Conservation (phyloP, 2,888 invertebrate genomes). For the Synanthedon formicaeformis region DNA sequence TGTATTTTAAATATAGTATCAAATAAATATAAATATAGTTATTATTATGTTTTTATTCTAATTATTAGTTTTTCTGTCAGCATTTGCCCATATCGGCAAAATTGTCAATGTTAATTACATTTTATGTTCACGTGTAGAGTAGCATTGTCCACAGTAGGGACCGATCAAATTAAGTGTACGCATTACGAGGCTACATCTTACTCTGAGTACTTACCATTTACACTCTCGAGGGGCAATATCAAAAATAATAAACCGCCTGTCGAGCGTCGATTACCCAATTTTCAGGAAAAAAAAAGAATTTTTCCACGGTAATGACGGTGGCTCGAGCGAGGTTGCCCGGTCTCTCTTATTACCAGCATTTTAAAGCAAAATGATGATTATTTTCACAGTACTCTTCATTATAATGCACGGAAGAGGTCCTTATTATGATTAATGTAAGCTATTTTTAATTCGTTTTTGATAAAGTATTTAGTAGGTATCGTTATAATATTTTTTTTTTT, state of each 20-base stretch:
- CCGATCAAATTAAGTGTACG: slow-evolving; percentile 21
- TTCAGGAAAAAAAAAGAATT: slow-evolving; percentile 40
- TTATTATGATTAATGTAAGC: background rate
- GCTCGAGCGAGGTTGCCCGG: slow-evolving; percentile 10
- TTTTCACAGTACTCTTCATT: slow-evolving; percentile 27
- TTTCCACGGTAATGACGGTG: slow-evolving; percentile 25
- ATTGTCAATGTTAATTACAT: too few species aligned
- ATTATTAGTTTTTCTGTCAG: too few species aligned
- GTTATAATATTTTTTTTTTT: too few species aligned
- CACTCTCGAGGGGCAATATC: slow-evolving; percentile 23
- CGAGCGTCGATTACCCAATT: slow-evolving; percentile 51
- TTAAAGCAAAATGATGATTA: slow-evolving; percentile 37
- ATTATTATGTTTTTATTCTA: too few species aligned
- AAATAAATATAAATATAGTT: too few species aligned
- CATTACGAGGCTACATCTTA: slow-evolving; percentile 11
- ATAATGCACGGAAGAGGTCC: background rate
- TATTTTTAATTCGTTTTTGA: background rate
- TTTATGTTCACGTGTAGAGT: too few species aligned
- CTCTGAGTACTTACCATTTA: slow-evolving; percentile 12
- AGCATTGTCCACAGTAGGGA: background rate
- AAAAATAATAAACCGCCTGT: slow-evolving; percentile 15
- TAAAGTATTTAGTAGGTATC: too few species aligned
- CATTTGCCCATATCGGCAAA: too few species aligned
- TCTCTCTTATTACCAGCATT: slow-evolving; percentile 7
- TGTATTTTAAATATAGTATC: too few species aligned